Percentiles rank a stretch among this genome's conserved stretches.
Conservation (phyloP, 2,888 invertebrate genomes). For the Pilophorus perplexus region DNA sequence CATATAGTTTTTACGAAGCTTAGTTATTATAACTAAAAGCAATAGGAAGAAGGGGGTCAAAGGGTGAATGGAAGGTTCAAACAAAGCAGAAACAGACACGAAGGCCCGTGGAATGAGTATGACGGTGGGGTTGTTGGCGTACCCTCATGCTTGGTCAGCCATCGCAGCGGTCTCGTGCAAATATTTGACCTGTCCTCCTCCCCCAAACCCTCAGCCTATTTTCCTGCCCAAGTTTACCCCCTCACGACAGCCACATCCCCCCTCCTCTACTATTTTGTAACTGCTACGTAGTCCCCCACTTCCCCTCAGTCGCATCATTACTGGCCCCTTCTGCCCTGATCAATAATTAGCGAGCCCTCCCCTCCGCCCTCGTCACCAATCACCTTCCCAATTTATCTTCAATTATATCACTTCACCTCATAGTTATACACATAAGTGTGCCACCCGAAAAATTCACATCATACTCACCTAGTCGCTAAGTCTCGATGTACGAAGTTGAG, state of each 20-base stretch:
- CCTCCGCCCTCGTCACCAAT: neutral
- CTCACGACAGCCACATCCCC: too few relatives aligned
- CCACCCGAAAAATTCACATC: neutral
- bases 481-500: slow-evolving; percentile 89
- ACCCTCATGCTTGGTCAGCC: slow-evolving; percentile 41
- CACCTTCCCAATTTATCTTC: neutral
- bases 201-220: neutral
- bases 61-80: slow-evolving; percentile 14
- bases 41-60: slow-evolving; percentile 10
- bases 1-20: too few relatives aligned
- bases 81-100: slow-evolving; percentile 25
- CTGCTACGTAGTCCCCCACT: slow-evolving; percentile 19
- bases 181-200: slow-evolving; percentile 37
- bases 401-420: neutral
- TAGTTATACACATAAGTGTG: too few relatives aligned
- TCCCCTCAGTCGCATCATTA: slow-evolving; percentile 18
- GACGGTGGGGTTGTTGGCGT: slow-evolving; percentile 33
- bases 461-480: slow-evolving; percentile 72
- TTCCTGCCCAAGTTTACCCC: too few relatives aligned
- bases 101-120: neutral
- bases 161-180: slow-evolving; percentile 35
- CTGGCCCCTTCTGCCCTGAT: slow-evolving; percentile 34
- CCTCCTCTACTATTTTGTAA: too few relatives aligned
- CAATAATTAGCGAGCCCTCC: slow-evolving; percentile 29
- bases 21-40: too few relatives aligned